Base-by-base conservation (phyloP, 2,888 invertebrate genomes). In the Noctua janthina region DNA sequence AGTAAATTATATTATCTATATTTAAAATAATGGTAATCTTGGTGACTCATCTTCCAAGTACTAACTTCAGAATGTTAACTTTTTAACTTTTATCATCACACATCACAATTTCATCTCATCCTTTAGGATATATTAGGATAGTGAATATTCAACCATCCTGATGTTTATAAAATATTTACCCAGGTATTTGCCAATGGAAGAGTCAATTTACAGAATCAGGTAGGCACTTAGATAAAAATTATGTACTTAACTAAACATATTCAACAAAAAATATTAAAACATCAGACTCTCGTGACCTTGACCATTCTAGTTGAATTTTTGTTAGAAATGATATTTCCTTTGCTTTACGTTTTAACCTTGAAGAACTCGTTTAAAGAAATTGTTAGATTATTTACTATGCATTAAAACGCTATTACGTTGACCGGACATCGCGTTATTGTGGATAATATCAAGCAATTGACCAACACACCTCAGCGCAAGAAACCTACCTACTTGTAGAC, bases 221-320 rank as follows among this genome's bases (percentile, higher is more conserved):
- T 64, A 46, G 10, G 51, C 43, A 83, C 80, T 83, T 51, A 67
- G 23, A 76, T 62, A 83, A 66, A 43, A 43, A 59, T 46, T 71
- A n/a, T 51, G 39, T 43, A 49, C 49, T 6, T 23, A 51, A 51
- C 1, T 46, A 29, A 39, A 72, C 46, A 68, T 49, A 62, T 54
- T 74, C 17, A 49, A 56, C 51, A 39, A 49, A 74, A 39, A 71
- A 39, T n/a, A 72, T 64, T 43, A 67, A 74, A 76, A 62, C n/a
- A 29, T 29, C 64, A 62, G 39, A 70, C 15, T 74, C 51, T 62
- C 59, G 1, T 56, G 70, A 71, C 84, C 78, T 87, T 74, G 84
- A 56, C 46, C 49, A 71, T 73, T 66, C 62, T 51, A 67, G 20
- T 70, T n/a, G 10, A 56, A 4, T 67, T 83, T 67, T 75, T 66